These are phyloP conservation scores for Gandaritis pyraliata DNA, from an alignment of 2,888 invertebrate species.

Conservation along the genomic window DNA sequence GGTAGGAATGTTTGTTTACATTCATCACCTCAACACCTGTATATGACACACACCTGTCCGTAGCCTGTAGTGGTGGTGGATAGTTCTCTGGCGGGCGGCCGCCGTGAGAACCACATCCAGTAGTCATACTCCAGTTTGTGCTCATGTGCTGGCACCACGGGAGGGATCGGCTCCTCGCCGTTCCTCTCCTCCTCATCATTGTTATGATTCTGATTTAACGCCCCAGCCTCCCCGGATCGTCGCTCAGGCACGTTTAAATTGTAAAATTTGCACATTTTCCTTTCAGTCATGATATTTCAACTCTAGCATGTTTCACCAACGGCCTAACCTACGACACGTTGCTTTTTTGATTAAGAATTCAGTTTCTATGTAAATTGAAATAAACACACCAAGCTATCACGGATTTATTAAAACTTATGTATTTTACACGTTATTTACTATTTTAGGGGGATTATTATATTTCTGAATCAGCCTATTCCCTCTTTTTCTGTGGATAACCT, in stretches of 20 bases:
- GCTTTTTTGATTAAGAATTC: slow-evolving; percentile 62
- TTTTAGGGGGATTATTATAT: slow-evolving; percentile 55
- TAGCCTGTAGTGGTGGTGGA: slow-evolving; percentile 77
- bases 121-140: slow-evolving; percentile 97
- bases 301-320: slow-evolving; percentile 81
- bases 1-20: slow-evolving; percentile 36
- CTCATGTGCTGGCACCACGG: slow-evolving; percentile 90
- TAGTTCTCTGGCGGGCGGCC: slow-evolving; percentile 79
- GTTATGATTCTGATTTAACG: slow-evolving; percentile 61
- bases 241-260: slow-evolving; percentile 83
- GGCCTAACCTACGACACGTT: slow-evolving; percentile 84
- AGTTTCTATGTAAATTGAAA: slow-evolving; percentile 60
- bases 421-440: slow-evolving; percentile 54
- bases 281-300: slow-evolving; percentile 83
- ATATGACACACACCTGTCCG: slow-evolving; percentile 67
- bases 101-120: slow-evolving; percentile 93
- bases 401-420: slow-evolving; percentile 55
- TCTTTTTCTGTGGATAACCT: slow-evolving; percentile 81
- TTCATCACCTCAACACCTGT: slow-evolving; percentile 29
- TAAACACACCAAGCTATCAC: slow-evolving; percentile 55
- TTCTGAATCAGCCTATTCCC: slow-evolving; percentile 71
- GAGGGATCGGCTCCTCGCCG: slow-evolving; percentile 66
- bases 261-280: slow-evolving; percentile 84
- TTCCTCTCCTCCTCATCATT: slow-evolving; percentile 74
- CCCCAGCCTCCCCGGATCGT: slow-evolving; percentile 72